Evolutionary conservation across 1,140 invertebrate genomes (phyloP).

Genomic region (Bombus ignitus): DNA sequence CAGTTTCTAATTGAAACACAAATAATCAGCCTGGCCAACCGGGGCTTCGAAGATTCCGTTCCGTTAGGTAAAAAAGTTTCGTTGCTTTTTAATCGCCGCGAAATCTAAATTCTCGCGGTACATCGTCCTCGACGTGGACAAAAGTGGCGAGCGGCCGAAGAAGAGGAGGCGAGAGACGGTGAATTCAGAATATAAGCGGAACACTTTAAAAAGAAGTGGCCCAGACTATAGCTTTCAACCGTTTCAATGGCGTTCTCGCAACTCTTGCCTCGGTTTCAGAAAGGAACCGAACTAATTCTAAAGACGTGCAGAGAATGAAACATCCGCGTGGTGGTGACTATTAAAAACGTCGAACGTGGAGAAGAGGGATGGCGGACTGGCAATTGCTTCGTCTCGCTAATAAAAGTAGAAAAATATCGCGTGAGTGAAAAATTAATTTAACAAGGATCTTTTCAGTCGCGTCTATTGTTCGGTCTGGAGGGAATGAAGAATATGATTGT

Average conservation of each 20-base stretch:
- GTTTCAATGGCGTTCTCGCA: conserved; percentile 9
- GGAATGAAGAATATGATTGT: background rate
- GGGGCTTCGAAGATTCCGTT: background rate
- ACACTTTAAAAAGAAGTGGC: conserved; percentile 10
- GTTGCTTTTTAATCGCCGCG: background rate
- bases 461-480: background rate
- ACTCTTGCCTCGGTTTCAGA: background rate
- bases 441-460: background rate
- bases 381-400: background rate
- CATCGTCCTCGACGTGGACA: background rate
- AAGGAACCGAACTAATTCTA: conserved; percentile 28
- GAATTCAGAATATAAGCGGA: conserved; percentile 19
- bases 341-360: conserved; percentile 10
- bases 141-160: background rate
- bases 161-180: background rate
- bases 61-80: background rate
- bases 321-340: conserved; percentile 4
- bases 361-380: background rate
- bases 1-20: conserved; percentile 1
- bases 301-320: conserved; percentile 30
- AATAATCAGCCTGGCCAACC: background rate
- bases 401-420: background rate
- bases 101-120: conserved; percentile 26
- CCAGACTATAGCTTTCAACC: conserved; percentile 2
- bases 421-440: background rate